Evolutionary conservation across 2,113 vertebrate species (phyloP).

Genomic region (Vulpes ferrilata): DNA sequence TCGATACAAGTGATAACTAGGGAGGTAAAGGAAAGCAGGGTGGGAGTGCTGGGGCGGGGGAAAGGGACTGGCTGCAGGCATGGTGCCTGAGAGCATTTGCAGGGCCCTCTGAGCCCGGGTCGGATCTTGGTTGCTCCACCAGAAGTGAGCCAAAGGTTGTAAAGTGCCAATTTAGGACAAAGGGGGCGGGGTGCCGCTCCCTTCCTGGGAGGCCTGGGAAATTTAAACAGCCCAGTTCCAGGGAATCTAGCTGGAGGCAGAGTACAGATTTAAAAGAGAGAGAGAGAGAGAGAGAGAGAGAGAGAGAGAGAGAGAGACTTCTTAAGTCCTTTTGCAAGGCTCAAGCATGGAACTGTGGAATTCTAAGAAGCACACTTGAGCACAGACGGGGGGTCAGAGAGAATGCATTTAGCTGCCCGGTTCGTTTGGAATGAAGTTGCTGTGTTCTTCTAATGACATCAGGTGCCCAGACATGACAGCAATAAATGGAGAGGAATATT

Average conservation of each 20-base stretch:
- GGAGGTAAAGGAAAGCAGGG: not conserved
- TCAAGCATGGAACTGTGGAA: conserved; percentile 2
- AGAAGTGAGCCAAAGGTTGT: not conserved
- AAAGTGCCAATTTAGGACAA: not conserved
- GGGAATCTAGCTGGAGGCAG: conserved; percentile 34
- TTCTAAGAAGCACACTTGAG: not conserved
- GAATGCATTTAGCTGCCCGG: not conserved
- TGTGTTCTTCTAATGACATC: conserved; percentile 58
- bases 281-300: no score
- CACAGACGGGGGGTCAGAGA: not conserved
- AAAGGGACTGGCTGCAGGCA: no score
- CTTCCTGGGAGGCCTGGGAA: conserved; percentile 48
- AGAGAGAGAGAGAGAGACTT: not conserved
- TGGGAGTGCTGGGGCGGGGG: not conserved
- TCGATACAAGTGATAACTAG: not conserved
- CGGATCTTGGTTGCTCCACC: not conserved
- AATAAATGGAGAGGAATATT: conserved; percentile 66
- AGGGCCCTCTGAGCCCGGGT: not conserved
- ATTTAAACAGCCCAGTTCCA: conserved; percentile 40
- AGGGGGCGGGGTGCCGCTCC: not conserved
- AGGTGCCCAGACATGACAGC: conserved; percentile 73
- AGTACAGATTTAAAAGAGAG: not conserved
- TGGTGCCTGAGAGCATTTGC: not conserved
- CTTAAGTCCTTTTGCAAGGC: conserved; percentile 32
- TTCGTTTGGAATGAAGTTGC: conserved; percentile 4